phyloP scores from a whole-genome alignment of 2,113 vertebrate species.

The Cardinalis cardinalis region DNA sequence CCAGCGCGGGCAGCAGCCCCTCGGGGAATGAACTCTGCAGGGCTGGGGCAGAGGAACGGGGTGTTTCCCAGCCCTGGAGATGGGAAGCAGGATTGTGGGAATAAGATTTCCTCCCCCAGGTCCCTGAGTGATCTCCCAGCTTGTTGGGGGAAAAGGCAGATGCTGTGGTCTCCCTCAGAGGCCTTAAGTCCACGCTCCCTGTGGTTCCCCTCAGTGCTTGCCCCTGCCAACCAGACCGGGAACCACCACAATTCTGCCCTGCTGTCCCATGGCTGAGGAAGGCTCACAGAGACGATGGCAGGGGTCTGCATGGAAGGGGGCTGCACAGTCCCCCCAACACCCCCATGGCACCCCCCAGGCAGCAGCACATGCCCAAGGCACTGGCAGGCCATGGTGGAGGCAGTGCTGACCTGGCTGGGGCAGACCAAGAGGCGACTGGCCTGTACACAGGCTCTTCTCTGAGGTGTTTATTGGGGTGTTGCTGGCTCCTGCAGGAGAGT shows the following conservation, averaged over 20 bases:
- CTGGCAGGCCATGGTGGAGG: background rate
- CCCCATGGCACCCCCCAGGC: rapidly evolving
- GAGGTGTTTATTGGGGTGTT: background rate
- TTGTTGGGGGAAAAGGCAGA: background rate
- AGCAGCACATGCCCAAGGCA: background rate
- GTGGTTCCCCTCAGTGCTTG: background rate
- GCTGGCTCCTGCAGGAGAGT: background rate
- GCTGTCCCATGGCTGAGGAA: background rate
- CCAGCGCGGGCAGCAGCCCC: background rate
- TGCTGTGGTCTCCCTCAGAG: rapidly evolving
- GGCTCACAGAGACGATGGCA: background rate
- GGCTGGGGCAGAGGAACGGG: rapidly evolving
- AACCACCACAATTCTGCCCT: background rate
- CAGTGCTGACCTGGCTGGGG: background rate
- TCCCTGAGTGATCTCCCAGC: background rate
- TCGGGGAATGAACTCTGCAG: rapidly evolving
- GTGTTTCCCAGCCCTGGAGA: background rate
- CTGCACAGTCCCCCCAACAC: background rate
- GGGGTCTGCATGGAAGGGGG: background rate
- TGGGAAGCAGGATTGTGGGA: background rate
- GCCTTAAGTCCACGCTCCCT: rapidly evolving
- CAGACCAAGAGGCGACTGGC: background rate
- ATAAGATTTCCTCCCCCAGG: background rate
- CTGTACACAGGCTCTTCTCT: background rate
- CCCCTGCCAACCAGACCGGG: background rate